Evolutionary conservation across 2,797 vertebrate genomes (phyloP).

Genomic region (Xiphorhynchus erythropygius): DNA sequence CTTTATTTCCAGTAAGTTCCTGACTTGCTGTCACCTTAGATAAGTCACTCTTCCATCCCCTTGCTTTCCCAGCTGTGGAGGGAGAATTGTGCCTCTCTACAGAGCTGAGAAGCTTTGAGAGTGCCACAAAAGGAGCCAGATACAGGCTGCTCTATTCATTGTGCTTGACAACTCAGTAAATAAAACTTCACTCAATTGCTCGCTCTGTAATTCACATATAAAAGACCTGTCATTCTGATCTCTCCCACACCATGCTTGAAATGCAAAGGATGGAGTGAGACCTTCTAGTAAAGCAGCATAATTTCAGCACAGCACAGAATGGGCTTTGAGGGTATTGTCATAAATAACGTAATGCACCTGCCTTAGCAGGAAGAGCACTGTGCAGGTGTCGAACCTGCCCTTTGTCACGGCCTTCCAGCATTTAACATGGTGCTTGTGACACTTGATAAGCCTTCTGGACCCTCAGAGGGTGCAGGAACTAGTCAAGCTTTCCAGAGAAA

Average conservation of each 20-base stretch:
- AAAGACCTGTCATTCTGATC: slow-evolving; percentile 58
- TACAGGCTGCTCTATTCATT: slow-evolving; percentile 50
- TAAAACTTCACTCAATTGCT: slow-evolving; percentile 64
- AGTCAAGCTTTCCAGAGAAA: not conserved
- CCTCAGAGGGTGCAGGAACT: not conserved
- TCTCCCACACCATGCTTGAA: slow-evolving; percentile 41
- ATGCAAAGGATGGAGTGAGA: slow-evolving; percentile 26
- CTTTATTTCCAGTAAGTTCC: not conserved
- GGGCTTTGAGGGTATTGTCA: not conserved
- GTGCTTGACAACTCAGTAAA: slow-evolving; percentile 62
- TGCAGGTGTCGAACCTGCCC: not conserved
- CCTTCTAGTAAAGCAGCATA: slow-evolving; percentile 14
- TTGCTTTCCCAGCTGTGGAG: slow-evolving; percentile 8
- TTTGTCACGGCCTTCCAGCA: not conserved
- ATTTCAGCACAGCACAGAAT: not conserved
- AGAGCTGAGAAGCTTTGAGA: slow-evolving; percentile 25
- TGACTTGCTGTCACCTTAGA: slow-evolving; percentile 24
- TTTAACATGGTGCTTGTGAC: not conserved
- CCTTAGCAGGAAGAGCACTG: not conserved
- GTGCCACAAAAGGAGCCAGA: slow-evolving; percentile 38
- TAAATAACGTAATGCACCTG: not conserved
- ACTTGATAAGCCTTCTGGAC: not conserved
- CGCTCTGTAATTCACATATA: slow-evolving; percentile 38
- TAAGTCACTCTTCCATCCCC: slow-evolving; percentile 1
- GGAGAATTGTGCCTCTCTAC: slow-evolving; percentile 25